Evolutionary conservation across 1,140 invertebrate genomes (phyloP).

Genomic region (Trichonephila clavata): DNA sequence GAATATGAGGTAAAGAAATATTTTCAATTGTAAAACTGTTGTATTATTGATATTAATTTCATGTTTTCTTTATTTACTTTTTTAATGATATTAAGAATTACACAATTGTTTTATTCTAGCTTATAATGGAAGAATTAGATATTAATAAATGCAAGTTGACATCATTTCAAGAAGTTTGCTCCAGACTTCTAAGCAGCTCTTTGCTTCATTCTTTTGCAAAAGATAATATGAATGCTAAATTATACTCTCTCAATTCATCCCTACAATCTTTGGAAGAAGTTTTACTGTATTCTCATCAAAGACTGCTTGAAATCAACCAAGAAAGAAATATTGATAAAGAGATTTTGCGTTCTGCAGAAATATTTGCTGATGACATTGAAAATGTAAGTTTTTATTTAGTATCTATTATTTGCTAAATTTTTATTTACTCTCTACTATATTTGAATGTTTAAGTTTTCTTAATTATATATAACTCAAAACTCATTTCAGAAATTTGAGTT

Average conservation of each 20-base stretch:
- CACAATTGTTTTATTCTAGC: not conserved
- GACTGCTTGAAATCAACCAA: not conserved
- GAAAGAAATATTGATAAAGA: not conserved
- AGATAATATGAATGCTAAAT: not conserved
- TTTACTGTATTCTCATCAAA: not conserved
- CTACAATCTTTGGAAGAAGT: not conserved
- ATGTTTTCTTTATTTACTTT: not conserved
- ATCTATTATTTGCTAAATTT: not conserved
- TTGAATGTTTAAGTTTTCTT: no score
- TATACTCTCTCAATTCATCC: not conserved
- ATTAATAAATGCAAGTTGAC: not conserved
- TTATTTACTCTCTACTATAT: not conserved
- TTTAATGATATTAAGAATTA: not conserved
- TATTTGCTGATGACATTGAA: not conserved
- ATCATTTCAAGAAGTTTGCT: not conserved
- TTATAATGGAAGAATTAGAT: conserved; percentile 6
- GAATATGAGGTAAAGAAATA: not conserved
- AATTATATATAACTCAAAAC: not conserved
- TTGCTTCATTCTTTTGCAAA: conserved; percentile 7
- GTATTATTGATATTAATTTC: not conserved
- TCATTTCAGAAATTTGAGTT: not conserved
- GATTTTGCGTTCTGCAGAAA: not conserved
- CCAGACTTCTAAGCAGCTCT: not conserved
- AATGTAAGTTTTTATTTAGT: not conserved
- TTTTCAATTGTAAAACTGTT: not conserved